Evolutionary conservation across 2,797 vertebrate genomes (phyloP), one percentile per base, ranked within the genome.

Genomic region (Phataginus tricuspis): DNA sequence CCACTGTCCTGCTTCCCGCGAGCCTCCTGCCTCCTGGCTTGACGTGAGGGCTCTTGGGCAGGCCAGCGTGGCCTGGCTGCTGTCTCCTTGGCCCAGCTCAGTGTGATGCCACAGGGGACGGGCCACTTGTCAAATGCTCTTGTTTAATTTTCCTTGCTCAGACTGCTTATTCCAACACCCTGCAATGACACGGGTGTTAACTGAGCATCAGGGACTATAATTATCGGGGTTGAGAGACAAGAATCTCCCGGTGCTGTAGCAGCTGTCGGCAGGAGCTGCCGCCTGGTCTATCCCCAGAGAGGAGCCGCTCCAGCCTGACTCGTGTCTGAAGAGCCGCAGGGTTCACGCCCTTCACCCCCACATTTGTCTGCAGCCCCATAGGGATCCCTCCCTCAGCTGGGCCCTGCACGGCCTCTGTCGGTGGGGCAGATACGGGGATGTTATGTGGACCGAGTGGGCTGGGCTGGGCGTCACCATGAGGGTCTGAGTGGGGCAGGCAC

Each of bases 171-270:
- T 96, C 95, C 93, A 86, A 96, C 96, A 91, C 94, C 83, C 96
- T 80, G 93, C 80, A 93, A 97, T 97, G 97, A 97, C 97, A 97
- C 86, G 91, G 96, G 95, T 97, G 96, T 97, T 97, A 95, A 89
- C 95, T 2, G 16, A 96, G 91, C 94, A 80, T 92, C 66, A 8
- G 86, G 95, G 97, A 86, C 97, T 96, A 71, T 97, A 97, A 97
- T 97, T 96, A 98, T 91, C 61, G 0, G 55, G 53, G 96, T 53
- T 96, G 96, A 98, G 97, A 97, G 97, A 96, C 79, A 82, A 95
- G 97, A 96, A 85, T 97, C 97, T 97, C 92, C 97, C 86, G 96
- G 88, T 77, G 94, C 55, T 49, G 51, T 0, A 92, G 96, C 96
- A 96, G 97, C 97, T 95, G 96, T 85, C 69, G 89, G 79, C 90